Conservation (phyloP, 2,113 vertebrate genomes). For the Hippocampus comes region DNA sequence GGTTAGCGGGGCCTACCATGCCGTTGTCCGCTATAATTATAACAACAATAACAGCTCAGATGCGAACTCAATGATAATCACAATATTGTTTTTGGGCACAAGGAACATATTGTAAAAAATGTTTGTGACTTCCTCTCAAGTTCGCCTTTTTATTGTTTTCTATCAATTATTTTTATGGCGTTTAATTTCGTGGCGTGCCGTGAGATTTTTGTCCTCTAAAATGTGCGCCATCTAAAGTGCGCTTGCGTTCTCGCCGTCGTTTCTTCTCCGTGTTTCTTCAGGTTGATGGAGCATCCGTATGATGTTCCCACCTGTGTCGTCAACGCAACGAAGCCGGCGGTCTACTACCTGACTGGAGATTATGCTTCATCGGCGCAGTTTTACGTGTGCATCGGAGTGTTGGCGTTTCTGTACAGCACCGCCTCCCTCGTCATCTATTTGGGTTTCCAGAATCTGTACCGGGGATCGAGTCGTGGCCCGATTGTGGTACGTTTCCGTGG, state of each 20-base stretch:
- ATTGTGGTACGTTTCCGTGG: constrained; percentile 72
- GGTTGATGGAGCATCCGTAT: constrained; percentile 77
- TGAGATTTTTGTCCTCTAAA: too few species aligned
- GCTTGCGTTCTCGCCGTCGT: background rate
- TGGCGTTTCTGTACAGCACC: constrained; percentile 88
- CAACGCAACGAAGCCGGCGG: constrained; percentile 1
- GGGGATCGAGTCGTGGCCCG: constrained; percentile 76
- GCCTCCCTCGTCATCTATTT: constrained; percentile 84
- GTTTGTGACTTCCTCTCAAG: too few species aligned
- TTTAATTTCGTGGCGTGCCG: too few species aligned
- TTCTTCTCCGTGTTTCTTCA: constrained; percentile 31
- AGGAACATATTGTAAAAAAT: too few species aligned
- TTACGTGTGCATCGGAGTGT: constrained; percentile 86
- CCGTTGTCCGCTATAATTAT: too few species aligned
- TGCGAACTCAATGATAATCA: too few species aligned
- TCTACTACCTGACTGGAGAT: constrained; percentile 76
- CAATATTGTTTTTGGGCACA: too few species aligned
- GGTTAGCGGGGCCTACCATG: constrained; percentile 29
- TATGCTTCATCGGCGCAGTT: constrained; percentile 85
- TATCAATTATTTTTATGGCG: too few species aligned
- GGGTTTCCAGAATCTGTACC: constrained; percentile 84
- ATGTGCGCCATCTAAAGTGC: background rate
- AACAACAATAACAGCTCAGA: too few species aligned
- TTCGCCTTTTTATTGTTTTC: too few species aligned
- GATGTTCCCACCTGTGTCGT: constrained; percentile 70